Percentiles rank a stretch among this genome's conserved stretches.
Evolutionary conservation across 2,113 vertebrate species (phyloP).

Genomic region (Synodontis membranacea): DNA sequence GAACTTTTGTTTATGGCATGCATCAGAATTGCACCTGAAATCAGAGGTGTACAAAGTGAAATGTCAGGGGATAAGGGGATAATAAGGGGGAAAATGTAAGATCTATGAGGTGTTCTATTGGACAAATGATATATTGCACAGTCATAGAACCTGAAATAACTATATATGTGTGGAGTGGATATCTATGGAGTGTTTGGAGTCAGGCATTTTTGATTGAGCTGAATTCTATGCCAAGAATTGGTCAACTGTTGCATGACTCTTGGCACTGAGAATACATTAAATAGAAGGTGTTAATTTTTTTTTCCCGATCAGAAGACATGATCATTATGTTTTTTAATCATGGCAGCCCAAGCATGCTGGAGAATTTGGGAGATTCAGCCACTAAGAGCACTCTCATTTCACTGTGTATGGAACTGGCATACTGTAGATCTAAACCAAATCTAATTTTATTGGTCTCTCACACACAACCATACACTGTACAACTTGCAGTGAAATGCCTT

Average conservation of each 20-base stretch:
- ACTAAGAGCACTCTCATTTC: not conserved
- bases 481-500: not conserved
- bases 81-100: not conserved
- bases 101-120: not conserved
- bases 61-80: not conserved
- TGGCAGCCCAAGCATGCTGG: not conserved
- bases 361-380: not conserved
- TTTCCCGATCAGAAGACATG: not conserved
- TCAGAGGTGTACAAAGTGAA: not conserved
- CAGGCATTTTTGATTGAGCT: too few relatives aligned
- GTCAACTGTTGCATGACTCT: not conserved
- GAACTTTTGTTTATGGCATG: not conserved
- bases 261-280: not conserved
- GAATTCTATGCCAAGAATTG: not conserved
- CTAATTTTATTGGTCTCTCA: not conserved
- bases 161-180: too few relatives aligned
- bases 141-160: too few relatives aligned
- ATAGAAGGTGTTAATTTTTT: not conserved
- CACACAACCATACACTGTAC: not conserved
- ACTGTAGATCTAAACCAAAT: not conserved
- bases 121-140: too few relatives aligned
- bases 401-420: not conserved
- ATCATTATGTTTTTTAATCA: not conserved
- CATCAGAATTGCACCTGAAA: not conserved
- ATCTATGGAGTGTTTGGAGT: too few relatives aligned